Conservation (phyloP, 2,113 vertebrate species). For the Stomatorhinus ivindoensis region DNA sequence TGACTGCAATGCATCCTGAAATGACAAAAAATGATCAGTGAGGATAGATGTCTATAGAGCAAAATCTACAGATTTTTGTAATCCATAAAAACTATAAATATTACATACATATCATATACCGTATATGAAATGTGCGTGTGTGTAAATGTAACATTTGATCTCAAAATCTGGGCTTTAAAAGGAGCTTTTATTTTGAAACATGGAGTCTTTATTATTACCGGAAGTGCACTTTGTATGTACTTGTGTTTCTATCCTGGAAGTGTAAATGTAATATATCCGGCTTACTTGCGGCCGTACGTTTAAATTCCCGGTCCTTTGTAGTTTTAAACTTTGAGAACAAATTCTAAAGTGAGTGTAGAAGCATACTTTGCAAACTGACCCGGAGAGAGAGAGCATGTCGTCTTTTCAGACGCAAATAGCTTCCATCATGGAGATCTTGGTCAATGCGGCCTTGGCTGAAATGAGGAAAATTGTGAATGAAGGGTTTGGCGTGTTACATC, state of each 20-base stretch:
- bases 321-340: conserved; percentile 10
- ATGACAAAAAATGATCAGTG: background rate
- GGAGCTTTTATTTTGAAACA: conserved; percentile 21
- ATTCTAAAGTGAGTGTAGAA: background rate
- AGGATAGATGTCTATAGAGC: background rate
- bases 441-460: conserved; percentile 13
- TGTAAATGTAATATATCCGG: background rate
- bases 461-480: conserved; percentile 18
- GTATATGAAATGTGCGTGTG: background rate
- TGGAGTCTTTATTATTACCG: background rate
- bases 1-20: background rate
- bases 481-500: background rate
- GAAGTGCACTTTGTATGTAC: background rate
- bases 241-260: background rate
- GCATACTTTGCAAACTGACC: background rate
- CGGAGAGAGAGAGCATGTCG: conserved; percentile 10
- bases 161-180: background rate
- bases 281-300: background rate
- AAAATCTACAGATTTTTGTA: background rate
- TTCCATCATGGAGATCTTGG: conserved; percentile 19
- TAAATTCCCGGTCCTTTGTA: background rate
- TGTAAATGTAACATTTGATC: background rate
- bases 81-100: background rate
- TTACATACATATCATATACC: background rate
- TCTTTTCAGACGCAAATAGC: conserved; percentile 17